Evolutionary conservation across 2,888 invertebrate genomes (phyloP).

Genomic region (Stenodema calcarata): DNA sequence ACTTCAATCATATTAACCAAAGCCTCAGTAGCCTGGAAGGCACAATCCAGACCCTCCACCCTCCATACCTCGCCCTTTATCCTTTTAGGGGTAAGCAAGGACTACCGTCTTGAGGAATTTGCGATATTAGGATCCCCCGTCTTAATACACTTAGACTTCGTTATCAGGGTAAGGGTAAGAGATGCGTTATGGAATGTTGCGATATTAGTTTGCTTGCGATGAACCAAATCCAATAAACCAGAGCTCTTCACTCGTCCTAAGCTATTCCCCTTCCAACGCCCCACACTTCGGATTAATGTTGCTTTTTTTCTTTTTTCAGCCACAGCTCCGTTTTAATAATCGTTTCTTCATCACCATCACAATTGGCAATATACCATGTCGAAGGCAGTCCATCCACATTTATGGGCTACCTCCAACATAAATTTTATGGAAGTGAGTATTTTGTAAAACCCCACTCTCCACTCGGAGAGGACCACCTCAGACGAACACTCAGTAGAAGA

Average conservation of each 20-base stretch:
- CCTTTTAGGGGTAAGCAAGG: not conserved
- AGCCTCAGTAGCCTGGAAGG: not conserved
- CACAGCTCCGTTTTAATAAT: too few relatives aligned
- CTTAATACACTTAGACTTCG: constrained; percentile 45
- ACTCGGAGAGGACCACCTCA: too few relatives aligned
- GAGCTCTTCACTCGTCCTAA: constrained; percentile 9
- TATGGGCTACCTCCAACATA: too few relatives aligned
- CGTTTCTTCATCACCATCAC: too few relatives aligned
- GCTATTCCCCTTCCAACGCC: not conserved
- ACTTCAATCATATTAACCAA: constrained; percentile 43
- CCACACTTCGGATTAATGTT: not conserved
- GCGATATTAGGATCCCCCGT: constrained; percentile 27
- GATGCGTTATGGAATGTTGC: constrained; percentile 46
- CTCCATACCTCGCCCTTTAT: not conserved
- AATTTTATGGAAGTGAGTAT: too few relatives aligned
- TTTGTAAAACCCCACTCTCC: too few relatives aligned
- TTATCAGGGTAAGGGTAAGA: constrained; percentile 9
- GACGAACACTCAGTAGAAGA: too few relatives aligned
- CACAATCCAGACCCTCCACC: not conserved
- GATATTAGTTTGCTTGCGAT: constrained; percentile 39
- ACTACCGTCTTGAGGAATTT: constrained; percentile 25
- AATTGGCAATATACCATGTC: too few relatives aligned
- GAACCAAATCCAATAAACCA: constrained; percentile 35
- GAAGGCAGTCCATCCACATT: too few relatives aligned
- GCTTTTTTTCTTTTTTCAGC: not conserved